These are phyloP conservation scores for Sycobia sp. DNA, from an alignment of 1,140 invertebrate species.

Conservation along the genomic window DNA sequence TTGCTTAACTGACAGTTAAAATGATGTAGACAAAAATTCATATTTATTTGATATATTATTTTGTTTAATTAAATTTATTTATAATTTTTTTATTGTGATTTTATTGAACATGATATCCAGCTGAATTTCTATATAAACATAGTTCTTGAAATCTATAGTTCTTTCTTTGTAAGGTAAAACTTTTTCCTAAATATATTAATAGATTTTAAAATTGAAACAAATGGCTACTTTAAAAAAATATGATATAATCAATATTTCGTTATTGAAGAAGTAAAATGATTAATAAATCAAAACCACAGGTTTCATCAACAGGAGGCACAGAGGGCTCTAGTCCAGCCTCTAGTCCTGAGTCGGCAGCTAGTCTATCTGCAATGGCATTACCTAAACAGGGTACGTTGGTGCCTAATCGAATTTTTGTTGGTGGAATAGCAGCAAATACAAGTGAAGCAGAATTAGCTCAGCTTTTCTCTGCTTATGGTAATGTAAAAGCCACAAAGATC, in stretches of 20 bases:
- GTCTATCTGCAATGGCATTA: slow-evolving; percentile 63
- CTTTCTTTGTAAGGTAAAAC: neutral
- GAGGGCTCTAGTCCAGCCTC: slow-evolving; percentile 61
- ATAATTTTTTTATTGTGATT: slow-evolving; percentile 11
- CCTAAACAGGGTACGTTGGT: slow-evolving; percentile 81
- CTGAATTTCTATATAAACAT: slow-evolving; percentile 7
- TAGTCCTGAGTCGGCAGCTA: slow-evolving; percentile 57
- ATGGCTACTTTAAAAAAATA: no score
- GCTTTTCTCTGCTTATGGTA: slow-evolving; percentile 85
- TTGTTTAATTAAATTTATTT: slow-evolving; percentile 22
- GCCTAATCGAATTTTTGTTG: slow-evolving; percentile 93
- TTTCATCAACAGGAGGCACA: slow-evolving; percentile 59
- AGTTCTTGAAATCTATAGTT: neutral
- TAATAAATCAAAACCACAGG: slow-evolving; percentile 42
- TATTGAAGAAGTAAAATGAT: no score
- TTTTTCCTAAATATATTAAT: no score
- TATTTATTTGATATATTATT: neutral
- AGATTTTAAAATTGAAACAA: no score
- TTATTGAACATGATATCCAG: slow-evolving; percentile 2
- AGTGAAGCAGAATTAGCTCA: slow-evolving; percentile 83
- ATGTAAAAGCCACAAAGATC: slow-evolving; percentile 92
- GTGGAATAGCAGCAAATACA: slow-evolving; percentile 86
- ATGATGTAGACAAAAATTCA: slow-evolving; percentile 18
- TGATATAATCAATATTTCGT: no score
- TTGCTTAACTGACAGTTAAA: slow-evolving; percentile 26